Conservation (phyloP, 2,797 vertebrate genomes). For the Otolemur crassicaudatus region DNA sequence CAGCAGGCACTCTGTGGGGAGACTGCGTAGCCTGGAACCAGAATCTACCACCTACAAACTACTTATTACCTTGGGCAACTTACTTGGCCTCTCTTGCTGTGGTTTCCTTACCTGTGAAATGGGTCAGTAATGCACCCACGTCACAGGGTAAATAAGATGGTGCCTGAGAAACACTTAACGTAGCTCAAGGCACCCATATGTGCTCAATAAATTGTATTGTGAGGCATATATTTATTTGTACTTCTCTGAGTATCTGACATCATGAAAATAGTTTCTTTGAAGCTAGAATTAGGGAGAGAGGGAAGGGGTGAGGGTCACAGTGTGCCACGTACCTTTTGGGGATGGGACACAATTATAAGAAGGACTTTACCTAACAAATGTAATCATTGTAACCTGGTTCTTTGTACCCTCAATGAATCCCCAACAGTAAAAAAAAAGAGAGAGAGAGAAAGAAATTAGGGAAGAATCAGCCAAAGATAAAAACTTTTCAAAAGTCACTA, state of each 20-base stretch:
- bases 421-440: too few species aligned
- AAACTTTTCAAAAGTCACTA: slow-evolving; percentile 23
- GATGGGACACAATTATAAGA: too few species aligned
- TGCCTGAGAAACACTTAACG: background rate
- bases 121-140: background rate
- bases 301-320: too few species aligned
- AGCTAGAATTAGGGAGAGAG: background rate
- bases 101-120: background rate
- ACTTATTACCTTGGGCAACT: background rate
- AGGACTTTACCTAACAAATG: too few species aligned
- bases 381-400: too few species aligned
- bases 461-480: background rate
- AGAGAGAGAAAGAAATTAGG: background rate
- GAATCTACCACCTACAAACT: background rate
- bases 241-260: background rate
- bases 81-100: background rate
- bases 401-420: too few species aligned
- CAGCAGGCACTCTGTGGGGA: background rate
- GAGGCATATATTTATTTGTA: background rate
- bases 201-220: background rate
- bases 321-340: too few species aligned
- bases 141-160: background rate
- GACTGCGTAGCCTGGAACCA: background rate
- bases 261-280: background rate
- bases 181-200: background rate